Base-by-base conservation (phyloP, 2,113 vertebrate genomes). In the Chelonoidis abingdonii region DNA sequence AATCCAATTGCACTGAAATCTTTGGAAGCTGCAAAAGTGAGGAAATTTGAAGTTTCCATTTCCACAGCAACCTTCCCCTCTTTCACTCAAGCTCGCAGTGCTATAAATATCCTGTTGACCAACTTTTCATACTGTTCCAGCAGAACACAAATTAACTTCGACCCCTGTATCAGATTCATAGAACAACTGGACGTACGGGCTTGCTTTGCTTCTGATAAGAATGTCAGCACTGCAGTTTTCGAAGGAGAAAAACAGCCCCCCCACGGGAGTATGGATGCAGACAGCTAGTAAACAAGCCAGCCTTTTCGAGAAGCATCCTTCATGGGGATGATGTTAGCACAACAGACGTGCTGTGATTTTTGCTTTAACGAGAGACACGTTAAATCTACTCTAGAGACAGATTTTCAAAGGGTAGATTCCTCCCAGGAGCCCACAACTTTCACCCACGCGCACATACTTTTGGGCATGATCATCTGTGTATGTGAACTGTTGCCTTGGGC, bases 91-190 rank as follows among this genome's bases (percentile, higher is more conserved):
- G n/a, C 53, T 49, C 27, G 31, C 14, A 82, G 80, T 56, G 52
- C 72, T 54, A 81, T 84, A 88, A 90, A 86, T 88, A 92, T 56
- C 90, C 52, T 38, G 31, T 75, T 89, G 79, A 86, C 83, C 79
- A 78, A 83, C 17, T 35, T 75, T 78, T 38, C 65, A 53, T 78
- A 76, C 62, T 72, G 86, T 90, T 85, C 80, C 90, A 69, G 85
- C 35, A 83, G 49, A 85, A 91, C 72, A 78, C 80, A 84, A 57
- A 87, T 88, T 75, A 57, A 54, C 90, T 96, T 89, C 81, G 80
- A 90, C 59, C 85, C 90, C 82, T 93, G 52, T 94, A 96, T 94
- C 94, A 96, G 91, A 96, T 96, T 86, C 89, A 91, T 62, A 91
- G 84, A 90, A 89, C 96, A 96, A 97, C 49, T 89, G 92, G 96